These are phyloP conservation scores for Anguilla obscura DNA, from an alignment of 2,797 vertebrate species.

Conservation along the genomic window DNA sequence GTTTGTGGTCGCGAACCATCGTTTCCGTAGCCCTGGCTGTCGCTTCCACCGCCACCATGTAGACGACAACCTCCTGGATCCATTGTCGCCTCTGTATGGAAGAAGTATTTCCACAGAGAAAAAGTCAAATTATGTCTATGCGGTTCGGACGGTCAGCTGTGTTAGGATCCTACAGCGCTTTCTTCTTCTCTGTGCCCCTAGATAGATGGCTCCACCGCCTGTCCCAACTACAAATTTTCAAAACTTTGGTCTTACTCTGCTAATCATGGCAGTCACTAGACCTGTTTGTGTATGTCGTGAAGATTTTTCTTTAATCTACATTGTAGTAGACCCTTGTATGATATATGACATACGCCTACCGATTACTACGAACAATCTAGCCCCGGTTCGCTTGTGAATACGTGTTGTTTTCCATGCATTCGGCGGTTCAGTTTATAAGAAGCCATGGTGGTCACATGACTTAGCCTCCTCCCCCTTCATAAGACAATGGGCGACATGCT, in stretches of 20 bases:
- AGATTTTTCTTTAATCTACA: background rate
- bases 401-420: background rate
- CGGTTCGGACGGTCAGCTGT: background rate
- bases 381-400: background rate
- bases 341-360: accelerated
- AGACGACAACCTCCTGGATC: slow-evolving; percentile 76
- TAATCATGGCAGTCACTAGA: slow-evolving; percentile 31
- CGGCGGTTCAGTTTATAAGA: slow-evolving; percentile 58
- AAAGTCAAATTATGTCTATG: background rate
- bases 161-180: background rate
- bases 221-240: slow-evolving; percentile 30
- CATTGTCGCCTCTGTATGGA: slow-evolving; percentile 50
- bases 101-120: background rate
- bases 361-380: background rate
- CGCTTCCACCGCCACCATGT: slow-evolving; percentile 60
- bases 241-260: slow-evolving; percentile 35
- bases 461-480: slow-evolving; percentile 22
- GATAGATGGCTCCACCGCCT: background rate
- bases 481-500: slow-evolving; percentile 30
- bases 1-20: slow-evolving; percentile 14
- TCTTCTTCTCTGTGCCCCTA: background rate
- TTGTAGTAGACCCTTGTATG: background rate
- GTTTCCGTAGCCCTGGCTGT: background rate
- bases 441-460: slow-evolving; percentile 58
- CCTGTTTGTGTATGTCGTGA: background rate